phyloP scores from a whole-genome alignment of 2,888 invertebrate species.

The Sminthurides aquaticus region DNA sequence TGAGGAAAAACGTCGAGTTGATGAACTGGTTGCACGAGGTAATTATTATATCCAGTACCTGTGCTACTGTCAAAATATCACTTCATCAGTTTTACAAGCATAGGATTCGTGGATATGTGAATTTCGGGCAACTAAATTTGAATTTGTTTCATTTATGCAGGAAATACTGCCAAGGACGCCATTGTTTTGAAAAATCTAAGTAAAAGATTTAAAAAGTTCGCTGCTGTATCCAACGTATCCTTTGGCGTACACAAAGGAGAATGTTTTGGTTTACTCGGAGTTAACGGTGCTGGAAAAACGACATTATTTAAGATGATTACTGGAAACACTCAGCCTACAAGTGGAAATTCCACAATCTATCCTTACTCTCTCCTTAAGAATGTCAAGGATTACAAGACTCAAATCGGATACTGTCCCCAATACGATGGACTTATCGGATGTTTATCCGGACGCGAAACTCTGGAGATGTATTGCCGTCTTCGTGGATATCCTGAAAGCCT shows the following conservation, averaged over 20 bases:
- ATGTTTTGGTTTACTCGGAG: slow-evolving; percentile 50
- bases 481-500: slow-evolving; percentile 56
- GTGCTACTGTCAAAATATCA: neutral
- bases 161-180: slow-evolving; percentile 31
- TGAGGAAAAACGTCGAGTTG: slow-evolving; percentile 26
- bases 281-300: slow-evolving; percentile 54
- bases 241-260: slow-evolving; percentile 57
- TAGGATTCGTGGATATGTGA: no score
- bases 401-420: slow-evolving; percentile 82
- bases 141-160: no score
- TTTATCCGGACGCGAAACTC: slow-evolving; percentile 66
- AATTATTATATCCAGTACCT: slow-evolving; percentile 1
- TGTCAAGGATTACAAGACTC: slow-evolving; percentile 7
- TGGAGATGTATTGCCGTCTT: slow-evolving; percentile 64
- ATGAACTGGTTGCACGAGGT: slow-evolving; percentile 19
- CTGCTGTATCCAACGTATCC: slow-evolving; percentile 61
- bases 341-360: slow-evolving; percentile 47
- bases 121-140: no score
- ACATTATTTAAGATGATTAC: slow-evolving; percentile 51
- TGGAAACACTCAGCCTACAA: slow-evolving; percentile 48
- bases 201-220: slow-evolving; percentile 45
- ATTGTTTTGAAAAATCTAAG: slow-evolving; percentile 32
- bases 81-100: no score
- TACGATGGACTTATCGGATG: slow-evolving; percentile 70
- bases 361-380: slow-evolving; percentile 43